phyloP scores from a whole-genome alignment of 2,888 invertebrate genomes.

The Mactromeris polynyma region DNA sequence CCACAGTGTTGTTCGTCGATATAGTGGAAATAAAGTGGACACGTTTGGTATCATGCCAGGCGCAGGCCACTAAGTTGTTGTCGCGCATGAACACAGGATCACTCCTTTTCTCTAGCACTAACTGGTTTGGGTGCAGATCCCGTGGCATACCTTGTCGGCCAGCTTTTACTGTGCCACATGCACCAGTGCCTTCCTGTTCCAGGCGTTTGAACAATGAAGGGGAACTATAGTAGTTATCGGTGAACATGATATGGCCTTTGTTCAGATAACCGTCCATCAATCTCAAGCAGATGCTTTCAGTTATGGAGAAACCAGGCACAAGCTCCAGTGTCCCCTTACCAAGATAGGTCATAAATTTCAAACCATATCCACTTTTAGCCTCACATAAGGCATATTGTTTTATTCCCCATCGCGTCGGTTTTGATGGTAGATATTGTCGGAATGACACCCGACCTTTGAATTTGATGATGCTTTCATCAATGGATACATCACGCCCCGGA shows the following conservation, averaged over 20 bases:
- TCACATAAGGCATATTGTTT: slow-evolving; percentile 46
- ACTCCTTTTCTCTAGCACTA: not conserved
- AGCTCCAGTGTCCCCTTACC: slow-evolving; percentile 8
- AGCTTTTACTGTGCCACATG: not conserved
- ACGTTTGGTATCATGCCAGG: no score
- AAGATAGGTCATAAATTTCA: slow-evolving; percentile 11
- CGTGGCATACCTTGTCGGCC: not conserved
- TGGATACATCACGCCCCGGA: not conserved
- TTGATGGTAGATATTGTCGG: slow-evolving; percentile 51
- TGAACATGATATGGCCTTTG: slow-evolving; percentile 33
- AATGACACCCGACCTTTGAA: slow-evolving; percentile 54
- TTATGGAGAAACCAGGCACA: slow-evolving; percentile 21
- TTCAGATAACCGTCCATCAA: slow-evolving; percentile 57
- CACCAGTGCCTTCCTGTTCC: not conserved
- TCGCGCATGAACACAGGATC: not conserved
- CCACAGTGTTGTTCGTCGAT: not conserved
- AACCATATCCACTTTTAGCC: slow-evolving; percentile 42
- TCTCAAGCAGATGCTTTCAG: no score
- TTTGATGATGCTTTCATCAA: slow-evolving; percentile 51
- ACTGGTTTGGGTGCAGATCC: not conserved
- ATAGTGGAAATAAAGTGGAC: not conserved
- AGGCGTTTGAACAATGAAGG: not conserved
- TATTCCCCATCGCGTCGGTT: slow-evolving; percentile 42
- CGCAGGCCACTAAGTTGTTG: not conserved
- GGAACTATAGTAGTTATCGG: not conserved